Percentiles rank a stretch among this genome's conserved stretches.
phyloP scores from a whole-genome alignment of 2,113 vertebrate species.

The Steatornis caripensis region DNA sequence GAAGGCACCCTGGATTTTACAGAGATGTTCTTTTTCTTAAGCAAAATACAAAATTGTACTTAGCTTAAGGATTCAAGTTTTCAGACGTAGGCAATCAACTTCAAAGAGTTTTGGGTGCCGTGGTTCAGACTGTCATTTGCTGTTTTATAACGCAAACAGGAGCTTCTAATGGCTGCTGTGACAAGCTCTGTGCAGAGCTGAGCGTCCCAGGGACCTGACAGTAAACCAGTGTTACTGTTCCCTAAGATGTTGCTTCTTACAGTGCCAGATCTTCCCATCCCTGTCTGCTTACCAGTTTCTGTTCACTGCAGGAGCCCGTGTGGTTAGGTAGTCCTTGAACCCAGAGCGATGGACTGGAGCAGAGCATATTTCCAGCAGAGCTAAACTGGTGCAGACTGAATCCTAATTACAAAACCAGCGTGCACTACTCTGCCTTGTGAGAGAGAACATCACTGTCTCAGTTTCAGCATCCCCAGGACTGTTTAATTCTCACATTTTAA shows the following conservation, averaged over 20 bases:
- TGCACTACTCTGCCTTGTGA: fast-evolving
- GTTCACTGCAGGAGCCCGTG: not conserved
- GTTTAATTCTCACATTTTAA: not conserved
- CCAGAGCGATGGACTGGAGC: not conserved
- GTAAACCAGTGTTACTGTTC: not conserved
- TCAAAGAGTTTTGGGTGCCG: not conserved
- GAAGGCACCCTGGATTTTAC: not conserved
- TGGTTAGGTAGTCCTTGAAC: not conserved
- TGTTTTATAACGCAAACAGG: not conserved
- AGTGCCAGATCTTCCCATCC: not conserved
- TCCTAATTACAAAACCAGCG: not conserved
- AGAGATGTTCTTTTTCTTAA: not conserved
- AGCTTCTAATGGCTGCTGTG: not conserved
- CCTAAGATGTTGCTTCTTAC: not conserved
- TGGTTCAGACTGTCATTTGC: not conserved
- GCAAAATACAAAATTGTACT: not conserved
- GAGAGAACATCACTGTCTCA: not conserved
- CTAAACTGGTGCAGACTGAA: not conserved
- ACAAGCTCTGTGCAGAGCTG: not conserved
- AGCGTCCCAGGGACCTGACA: not conserved
- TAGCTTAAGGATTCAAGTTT: not conserved
- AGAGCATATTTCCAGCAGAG: not conserved
- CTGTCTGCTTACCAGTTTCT: not conserved
- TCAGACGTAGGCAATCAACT: not conserved
- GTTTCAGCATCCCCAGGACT: not conserved